Conservation (phyloP, 2,113 vertebrate genomes). For the Malurus alboscapulatus region DNA sequence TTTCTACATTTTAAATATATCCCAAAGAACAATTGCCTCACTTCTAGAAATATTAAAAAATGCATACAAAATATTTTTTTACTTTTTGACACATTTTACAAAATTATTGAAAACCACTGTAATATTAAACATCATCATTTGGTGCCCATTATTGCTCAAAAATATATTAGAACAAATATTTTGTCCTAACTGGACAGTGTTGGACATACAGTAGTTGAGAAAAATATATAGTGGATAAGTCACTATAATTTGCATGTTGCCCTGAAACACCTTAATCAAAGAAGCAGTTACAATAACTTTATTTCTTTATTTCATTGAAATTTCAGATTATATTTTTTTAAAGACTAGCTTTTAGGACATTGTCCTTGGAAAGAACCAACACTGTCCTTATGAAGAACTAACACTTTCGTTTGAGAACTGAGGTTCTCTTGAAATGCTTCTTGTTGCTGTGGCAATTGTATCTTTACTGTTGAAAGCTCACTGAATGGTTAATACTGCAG, state of each 20-base stretch:
- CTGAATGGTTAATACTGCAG: background rate
- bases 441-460: background rate
- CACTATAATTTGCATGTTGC: background rate
- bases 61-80: accelerated
- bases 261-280: background rate
- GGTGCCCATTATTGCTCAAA: background rate
- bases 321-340: background rate
- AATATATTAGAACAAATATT: background rate
- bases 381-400: background rate
- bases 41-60: background rate
- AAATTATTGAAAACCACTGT: background rate
- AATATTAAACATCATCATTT: background rate
- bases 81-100: background rate
- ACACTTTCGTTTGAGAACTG: background rate
- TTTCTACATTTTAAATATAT: background rate
- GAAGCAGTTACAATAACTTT: background rate
- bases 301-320: background rate
- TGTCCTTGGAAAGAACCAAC: background rate
- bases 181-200: background rate
- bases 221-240: background rate
- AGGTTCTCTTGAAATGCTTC: background rate
- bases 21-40: background rate
- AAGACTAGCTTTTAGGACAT: background rate
- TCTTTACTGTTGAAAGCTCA: background rate
- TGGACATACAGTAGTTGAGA: background rate